phyloP scores from a whole-genome alignment of 2,888 invertebrate species.

The Salpingus planirostris region DNA sequence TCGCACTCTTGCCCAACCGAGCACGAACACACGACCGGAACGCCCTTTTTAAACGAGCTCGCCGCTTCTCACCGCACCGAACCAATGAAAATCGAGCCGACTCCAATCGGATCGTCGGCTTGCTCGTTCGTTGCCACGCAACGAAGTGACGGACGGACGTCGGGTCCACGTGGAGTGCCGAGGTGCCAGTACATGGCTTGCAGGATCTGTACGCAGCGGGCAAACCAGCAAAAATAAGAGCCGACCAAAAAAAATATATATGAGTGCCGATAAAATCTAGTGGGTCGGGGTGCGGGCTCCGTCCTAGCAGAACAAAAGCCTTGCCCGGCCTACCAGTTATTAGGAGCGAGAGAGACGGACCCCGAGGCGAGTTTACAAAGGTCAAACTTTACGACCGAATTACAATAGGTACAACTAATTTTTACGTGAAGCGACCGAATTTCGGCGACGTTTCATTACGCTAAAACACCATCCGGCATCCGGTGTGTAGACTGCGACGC shows the following conservation, averaged over 20 bases:
- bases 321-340: slow-evolving; percentile 39
- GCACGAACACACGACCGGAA: slow-evolving; percentile 13
- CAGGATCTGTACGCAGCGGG: slow-evolving; percentile 41
- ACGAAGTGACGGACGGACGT: slow-evolving; percentile 27
- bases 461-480: too few relatives aligned
- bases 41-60: slow-evolving; percentile 37
- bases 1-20: slow-evolving; percentile 16
- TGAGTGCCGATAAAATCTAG: slow-evolving; percentile 42
- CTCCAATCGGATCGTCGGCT: slow-evolving; percentile 30
- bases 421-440: too few relatives aligned
- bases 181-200: slow-evolving; percentile 43
- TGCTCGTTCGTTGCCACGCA: slow-evolving; percentile 32
- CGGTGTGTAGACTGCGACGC: too few relatives aligned
- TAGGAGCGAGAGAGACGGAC: too few relatives aligned
- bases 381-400: slow-evolving; percentile 39
- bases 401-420: slow-evolving; percentile 37
- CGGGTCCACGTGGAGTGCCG: slow-evolving; percentile 41
- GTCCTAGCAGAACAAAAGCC: slow-evolving; percentile 39
- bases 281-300: slow-evolving; percentile 39
- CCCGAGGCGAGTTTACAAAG: slow-evolving; percentile 37
- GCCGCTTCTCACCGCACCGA: slow-evolving; percentile 18
- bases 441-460: too few relatives aligned
- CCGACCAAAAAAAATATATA: slow-evolving; percentile 41
- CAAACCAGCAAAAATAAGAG: slow-evolving; percentile 44
- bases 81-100: slow-evolving; percentile 24